Percentiles rank a stretch among this genome's conserved stretches.
phyloP scores from a whole-genome alignment of 2,797 vertebrate species.

The Trachops cirrhosus region DNA sequence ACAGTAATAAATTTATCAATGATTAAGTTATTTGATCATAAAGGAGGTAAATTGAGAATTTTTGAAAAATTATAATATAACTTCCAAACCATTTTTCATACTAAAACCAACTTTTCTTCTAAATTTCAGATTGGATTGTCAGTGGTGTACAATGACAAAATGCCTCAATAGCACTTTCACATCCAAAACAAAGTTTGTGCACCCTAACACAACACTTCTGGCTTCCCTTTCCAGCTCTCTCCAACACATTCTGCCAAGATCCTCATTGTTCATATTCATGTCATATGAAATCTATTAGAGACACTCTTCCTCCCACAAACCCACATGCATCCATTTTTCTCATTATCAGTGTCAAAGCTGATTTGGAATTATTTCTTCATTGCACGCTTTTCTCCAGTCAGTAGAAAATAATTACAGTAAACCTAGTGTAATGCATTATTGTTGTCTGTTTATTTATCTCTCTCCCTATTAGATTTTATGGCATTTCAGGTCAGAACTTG shows the following conservation, averaged over 20 bases:
- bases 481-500: neutral
- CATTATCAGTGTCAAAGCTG: neutral
- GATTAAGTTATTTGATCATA: neutral
- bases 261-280: neutral
- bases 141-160: neutral
- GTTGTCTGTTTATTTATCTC: neutral
- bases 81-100: neutral
- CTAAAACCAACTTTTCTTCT: neutral
- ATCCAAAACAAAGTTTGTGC: neutral
- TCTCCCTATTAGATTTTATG: neutral
- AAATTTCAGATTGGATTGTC: neutral
- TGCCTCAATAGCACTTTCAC: neutral
- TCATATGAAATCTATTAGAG: neutral
- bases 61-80: neutral
- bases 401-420: neutral
- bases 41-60: neutral
- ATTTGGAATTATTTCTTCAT: neutral
- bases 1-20: neutral
- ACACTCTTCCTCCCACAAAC: neutral
- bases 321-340: neutral
- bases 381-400: neutral
- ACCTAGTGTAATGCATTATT: neutral
- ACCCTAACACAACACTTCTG: neutral
- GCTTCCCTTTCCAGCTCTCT: neutral
- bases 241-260: neutral